phyloP scores from a whole-genome alignment of 2,113 vertebrate species.

The Dasyornis broadbenti region DNA sequence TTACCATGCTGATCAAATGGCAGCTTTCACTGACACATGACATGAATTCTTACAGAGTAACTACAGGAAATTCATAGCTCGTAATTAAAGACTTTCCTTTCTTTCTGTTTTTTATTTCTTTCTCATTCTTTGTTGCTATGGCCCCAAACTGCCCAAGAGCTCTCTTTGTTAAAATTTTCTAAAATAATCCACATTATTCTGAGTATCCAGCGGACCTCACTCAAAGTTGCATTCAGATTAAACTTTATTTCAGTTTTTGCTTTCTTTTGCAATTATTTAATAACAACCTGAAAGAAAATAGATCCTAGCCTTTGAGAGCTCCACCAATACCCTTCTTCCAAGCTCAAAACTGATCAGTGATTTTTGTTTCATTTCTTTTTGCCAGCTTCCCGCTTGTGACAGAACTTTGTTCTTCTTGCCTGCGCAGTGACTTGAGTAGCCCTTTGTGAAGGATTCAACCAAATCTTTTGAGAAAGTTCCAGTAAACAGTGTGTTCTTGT shows the following conservation, averaged over 20 bases:
- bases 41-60: neutral
- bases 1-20: neutral
- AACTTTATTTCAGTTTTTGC: neutral
- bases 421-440: constrained; percentile 1
- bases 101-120: neutral
- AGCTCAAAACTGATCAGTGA: neutral
- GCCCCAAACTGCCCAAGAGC: neutral
- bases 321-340: neutral
- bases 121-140: neutral
- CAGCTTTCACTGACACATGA: neutral
- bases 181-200: neutral
- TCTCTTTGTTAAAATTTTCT: neutral
- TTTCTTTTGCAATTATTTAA: neutral
- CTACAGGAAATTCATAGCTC: neutral
- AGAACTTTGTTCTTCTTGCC: constrained; percentile 36
- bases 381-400: neutral
- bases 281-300: neutral
- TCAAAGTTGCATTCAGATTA: neutral
- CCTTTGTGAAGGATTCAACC: constrained; percentile 21
- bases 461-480: constrained; percentile 22
- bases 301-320: neutral
- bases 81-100: neutral
- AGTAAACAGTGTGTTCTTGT: constrained; percentile 26
- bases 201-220: neutral
- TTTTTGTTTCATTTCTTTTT: neutral